Base-by-base conservation (phyloP, 2,113 vertebrate genomes). In the Xenopus laevis region DNA sequence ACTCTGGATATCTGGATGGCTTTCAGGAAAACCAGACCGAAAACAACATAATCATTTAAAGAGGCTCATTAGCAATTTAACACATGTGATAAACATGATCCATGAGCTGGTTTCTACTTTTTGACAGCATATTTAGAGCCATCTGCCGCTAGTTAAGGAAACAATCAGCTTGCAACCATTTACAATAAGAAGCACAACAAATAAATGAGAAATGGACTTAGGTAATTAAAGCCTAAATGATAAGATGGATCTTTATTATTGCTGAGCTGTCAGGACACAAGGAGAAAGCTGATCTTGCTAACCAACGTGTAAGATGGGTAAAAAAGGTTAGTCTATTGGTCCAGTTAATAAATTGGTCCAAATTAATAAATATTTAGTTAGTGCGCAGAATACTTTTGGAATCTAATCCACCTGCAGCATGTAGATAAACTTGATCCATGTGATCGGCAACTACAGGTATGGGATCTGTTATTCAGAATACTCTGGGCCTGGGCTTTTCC, bases 11-110 rank as follows among this genome's bases (percentile, higher is more conserved):
- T 60, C n/a, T 23, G 23, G 10, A 16, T 15, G 40, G 27, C 15
- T 52, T 64, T 47, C 55, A 27, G 13, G 20, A 63, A 23, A 67
- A 27, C 52, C 15, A 47, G 52, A 74, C 64, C 7, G 4, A 17
- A 64, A 40, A 20, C 9, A 66, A 1, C 67, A 50, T 50, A 74
- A 53, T 61, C 52, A 45, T 66, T 47, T 62, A 44, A 60, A 20
- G 46, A 13, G 27, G 45, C 40, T 75, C 46, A 68, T 68, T 68
- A 75, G 55, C 65, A 47, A 74, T 47, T 68, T 68, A 68, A 68
- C 55, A 65, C 44, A 60, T 66, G 57, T 68, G 65, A 20, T 75
- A 75, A 75, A 40, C 58, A 75, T 75, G 72, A 68, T 75, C 20
- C 72, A 75, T 75, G 72, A 68, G 57, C 27, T 44, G 10, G 59